phyloP scores from a whole-genome alignment of 1,140 invertebrate species.

The Trialeurodes vaporariorum region DNA sequence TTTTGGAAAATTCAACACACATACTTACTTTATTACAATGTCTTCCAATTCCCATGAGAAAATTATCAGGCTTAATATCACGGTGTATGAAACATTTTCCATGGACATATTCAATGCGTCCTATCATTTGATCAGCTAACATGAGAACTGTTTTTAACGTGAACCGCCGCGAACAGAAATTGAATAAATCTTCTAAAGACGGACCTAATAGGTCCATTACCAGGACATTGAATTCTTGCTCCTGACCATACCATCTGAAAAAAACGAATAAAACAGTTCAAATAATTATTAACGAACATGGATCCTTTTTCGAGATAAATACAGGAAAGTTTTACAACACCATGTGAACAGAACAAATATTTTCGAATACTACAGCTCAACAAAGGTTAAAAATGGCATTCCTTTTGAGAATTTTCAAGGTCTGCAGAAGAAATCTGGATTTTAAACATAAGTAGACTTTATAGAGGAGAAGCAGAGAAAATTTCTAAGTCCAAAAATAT shows the following conservation, averaged over 20 bases:
- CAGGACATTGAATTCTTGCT: constrained; percentile 87
- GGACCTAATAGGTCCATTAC: constrained; percentile 95
- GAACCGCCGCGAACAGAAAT: constrained; percentile 90
- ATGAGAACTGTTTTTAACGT: constrained; percentile 97
- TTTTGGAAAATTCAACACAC: neutral
- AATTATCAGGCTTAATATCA: constrained; percentile 95
- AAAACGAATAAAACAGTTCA: neutral
- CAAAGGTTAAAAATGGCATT: too few relatives aligned
- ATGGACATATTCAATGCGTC: constrained; percentile 87
- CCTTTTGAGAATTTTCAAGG: too few relatives aligned
- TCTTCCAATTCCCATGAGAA: constrained; percentile 93
- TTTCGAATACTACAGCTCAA: too few relatives aligned
- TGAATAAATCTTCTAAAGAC: constrained; percentile 92
- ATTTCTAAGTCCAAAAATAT: too few relatives aligned
- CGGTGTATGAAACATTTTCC: constrained; percentile 94
- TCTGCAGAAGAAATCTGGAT: too few relatives aligned
- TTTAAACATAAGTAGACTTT: too few relatives aligned
- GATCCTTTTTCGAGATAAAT: too few relatives aligned
- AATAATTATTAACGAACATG: too few relatives aligned
- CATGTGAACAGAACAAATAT: too few relatives aligned
- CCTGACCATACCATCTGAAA: constrained; percentile 73
- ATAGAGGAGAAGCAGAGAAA: too few relatives aligned
- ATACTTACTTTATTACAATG: constrained; percentile 75
- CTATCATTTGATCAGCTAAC: constrained; percentile 90
- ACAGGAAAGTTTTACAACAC: too few relatives aligned